A percentile compares a stretch with the other conserved stretches of the same genome.
Conservation (phyloP, 2,797 vertebrate genomes). For the Coendou prehensilis region DNA sequence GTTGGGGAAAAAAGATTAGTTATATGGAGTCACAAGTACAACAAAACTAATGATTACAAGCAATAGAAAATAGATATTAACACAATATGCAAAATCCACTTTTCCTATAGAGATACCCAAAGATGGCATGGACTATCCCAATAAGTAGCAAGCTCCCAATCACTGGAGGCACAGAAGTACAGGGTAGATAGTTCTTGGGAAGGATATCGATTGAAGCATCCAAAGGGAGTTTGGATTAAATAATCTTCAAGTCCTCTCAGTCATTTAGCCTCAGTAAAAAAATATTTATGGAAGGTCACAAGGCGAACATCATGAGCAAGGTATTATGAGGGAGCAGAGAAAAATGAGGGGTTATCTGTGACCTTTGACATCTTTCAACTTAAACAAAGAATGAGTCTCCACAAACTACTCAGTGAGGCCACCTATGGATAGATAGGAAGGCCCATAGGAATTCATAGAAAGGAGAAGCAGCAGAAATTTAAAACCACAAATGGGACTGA, state of each 20-base stretch:
- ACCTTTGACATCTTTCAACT: not conserved
- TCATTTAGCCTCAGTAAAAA: not conserved
- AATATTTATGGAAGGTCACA: not conserved
- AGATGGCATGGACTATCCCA: not conserved
- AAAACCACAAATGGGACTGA: not conserved
- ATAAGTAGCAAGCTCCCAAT: not conserved
- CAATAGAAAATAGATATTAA: not conserved
- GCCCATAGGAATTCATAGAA: not conserved
- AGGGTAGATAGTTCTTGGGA: not conserved
- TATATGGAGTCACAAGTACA: not conserved
- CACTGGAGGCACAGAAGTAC: not conserved
- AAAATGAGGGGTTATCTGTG: not conserved
- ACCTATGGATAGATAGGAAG: not conserved
- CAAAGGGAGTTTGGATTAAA: not conserved
- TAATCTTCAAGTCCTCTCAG: not conserved
- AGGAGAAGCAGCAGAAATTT: slow-evolving; percentile 12
- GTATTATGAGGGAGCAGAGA: not conserved
- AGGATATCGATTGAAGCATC: not conserved
- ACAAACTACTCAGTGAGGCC: not conserved
- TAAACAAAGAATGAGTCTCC: not conserved
- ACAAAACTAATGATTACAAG: not conserved
- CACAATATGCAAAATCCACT: not conserved
- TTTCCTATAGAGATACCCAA: not conserved
- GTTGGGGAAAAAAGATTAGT: slow-evolving; percentile 18
- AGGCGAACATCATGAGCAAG: not conserved